Base-by-base conservation (phyloP, 2,888 invertebrate genomes). In the Drosophila crucigera region DNA sequence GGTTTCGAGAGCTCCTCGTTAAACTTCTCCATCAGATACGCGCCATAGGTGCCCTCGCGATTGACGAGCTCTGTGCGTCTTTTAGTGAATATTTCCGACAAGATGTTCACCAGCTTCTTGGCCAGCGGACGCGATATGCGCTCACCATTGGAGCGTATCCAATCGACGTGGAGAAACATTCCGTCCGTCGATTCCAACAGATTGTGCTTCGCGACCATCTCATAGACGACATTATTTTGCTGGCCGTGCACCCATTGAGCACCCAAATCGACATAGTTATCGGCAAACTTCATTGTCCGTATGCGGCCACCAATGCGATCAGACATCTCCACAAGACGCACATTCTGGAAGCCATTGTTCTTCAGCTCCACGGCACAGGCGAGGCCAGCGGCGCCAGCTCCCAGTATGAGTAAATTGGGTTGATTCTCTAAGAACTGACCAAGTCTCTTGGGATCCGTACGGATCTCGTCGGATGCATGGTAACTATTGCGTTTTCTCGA, bases 241-340 rank as follows among this genome's bases (percentile, higher is more conserved):
- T 96, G 95, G 0, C 97, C 97, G 80, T 97, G 96, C 7, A 82
- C 78, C 89, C 90, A 90, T 60, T 90, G 90, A 54, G 96, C 97
- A 2, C 97, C 97, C 55, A 96, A 84, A 89, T 97, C 97, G 1
- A 97, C 92, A 10, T 94, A 91, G 72, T 94, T 94, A 3, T 94
- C 94, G 3, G 94, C 95, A 75, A 94, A 94, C 1, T 91, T 90
- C 5, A 94, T 92, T 0, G 94, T 94, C 33, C 92, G 79, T 58
- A 96, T 94, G 56, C 96, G 93, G 94, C 96, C 96, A 0, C 96
- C 96, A 72, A 96, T 94, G 33, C 95, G 94, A 76, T 94, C 93
- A 65, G 94, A 94, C 16, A 95, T 95, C 91, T 96, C 96, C 53
- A 96, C 83, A 0, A 95, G 94, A 22, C 94, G 80, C 3, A 95